Conservation (phyloP, 2,797 vertebrate species). For the Rhinella marina region DNA sequence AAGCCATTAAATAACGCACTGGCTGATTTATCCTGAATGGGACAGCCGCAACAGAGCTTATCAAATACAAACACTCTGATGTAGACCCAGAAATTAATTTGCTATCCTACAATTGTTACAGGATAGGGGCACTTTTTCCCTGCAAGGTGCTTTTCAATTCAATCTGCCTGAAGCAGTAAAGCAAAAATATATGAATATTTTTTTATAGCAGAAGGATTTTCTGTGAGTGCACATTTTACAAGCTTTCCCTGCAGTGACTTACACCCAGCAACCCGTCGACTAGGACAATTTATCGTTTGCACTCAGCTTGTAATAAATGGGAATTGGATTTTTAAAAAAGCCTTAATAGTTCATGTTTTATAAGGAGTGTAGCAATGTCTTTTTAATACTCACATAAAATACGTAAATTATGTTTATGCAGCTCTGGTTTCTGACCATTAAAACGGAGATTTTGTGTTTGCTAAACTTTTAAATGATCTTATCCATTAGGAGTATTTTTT, state of each 20-base stretch:
- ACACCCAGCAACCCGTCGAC: constrained; percentile 60
- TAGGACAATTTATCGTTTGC: constrained; percentile 69
- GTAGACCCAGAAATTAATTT: constrained; percentile 58
- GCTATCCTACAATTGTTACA: constrained; percentile 54
- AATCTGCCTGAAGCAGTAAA: constrained; percentile 45
- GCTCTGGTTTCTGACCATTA: constrained; percentile 63
- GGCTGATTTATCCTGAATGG: constrained; percentile 55
- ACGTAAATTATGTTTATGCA: constrained; percentile 69
- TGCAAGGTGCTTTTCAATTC: constrained; percentile 43
- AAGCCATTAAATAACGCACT: constrained; percentile 52
- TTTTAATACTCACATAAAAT: constrained; percentile 68
- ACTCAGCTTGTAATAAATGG: constrained; percentile 68
- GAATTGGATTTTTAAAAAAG: constrained; percentile 70
- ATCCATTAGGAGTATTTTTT: constrained; percentile 60
- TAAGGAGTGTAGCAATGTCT: constrained; percentile 67
- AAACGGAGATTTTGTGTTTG: constrained; percentile 66
- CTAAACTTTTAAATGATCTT: constrained; percentile 68
- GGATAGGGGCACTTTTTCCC: constrained; percentile 21
- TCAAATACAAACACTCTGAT: constrained; percentile 61
- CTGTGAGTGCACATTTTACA: constrained; percentile 61
- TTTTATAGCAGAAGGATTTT: constrained; percentile 40
- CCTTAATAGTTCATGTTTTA: constrained; percentile 72
- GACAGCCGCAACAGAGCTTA: constrained; percentile 43
- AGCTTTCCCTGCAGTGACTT: constrained; percentile 53
- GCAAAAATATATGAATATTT: constrained; percentile 48